phyloP scores from a whole-genome alignment of 2,113 vertebrate genomes.

The Psammodynastes pulverulentus region DNA sequence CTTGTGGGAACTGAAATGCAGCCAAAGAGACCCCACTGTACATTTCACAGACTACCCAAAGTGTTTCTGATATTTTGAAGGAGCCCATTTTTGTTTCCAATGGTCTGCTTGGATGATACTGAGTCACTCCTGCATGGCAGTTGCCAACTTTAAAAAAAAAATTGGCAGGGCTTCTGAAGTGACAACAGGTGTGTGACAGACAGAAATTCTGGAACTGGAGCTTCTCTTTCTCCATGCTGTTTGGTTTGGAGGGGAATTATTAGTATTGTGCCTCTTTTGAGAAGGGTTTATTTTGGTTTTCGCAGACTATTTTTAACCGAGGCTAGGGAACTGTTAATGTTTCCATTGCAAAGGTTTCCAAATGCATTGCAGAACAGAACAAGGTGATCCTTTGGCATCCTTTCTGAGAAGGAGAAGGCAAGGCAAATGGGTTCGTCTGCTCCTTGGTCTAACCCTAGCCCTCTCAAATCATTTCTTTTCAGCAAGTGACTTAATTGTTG shows the following conservation, averaged over 20 bases:
- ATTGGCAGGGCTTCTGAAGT: not conserved
- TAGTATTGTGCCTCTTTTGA: not conserved
- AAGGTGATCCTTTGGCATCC: not conserved
- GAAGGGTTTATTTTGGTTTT: not conserved
- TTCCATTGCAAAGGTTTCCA: not conserved
- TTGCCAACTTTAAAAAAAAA: not conserved
- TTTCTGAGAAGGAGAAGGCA: not conserved
- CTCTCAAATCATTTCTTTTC: not conserved
- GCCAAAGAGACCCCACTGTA: conserved; percentile 5
- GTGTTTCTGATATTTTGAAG: not conserved
- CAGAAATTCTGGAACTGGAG: not conserved
- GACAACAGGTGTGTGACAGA: not conserved
- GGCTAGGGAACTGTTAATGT: not conserved
- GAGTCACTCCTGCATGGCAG: not conserved
- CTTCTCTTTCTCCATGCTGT: not conserved
- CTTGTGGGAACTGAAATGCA: not conserved
- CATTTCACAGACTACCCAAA: not conserved
- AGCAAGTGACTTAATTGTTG: no score
- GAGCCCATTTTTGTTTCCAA: not conserved
- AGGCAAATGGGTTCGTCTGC: not conserved
- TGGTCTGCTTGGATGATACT: not conserved
- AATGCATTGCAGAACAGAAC: not conserved
- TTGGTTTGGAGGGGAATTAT: not conserved
- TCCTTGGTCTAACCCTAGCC: not conserved
- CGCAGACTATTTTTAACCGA: not conserved